A percentile compares a stretch with the other conserved stretches of the same genome.
Conservation (phyloP, 2,113 vertebrate genomes). For the Cochlearius cochlearius region DNA sequence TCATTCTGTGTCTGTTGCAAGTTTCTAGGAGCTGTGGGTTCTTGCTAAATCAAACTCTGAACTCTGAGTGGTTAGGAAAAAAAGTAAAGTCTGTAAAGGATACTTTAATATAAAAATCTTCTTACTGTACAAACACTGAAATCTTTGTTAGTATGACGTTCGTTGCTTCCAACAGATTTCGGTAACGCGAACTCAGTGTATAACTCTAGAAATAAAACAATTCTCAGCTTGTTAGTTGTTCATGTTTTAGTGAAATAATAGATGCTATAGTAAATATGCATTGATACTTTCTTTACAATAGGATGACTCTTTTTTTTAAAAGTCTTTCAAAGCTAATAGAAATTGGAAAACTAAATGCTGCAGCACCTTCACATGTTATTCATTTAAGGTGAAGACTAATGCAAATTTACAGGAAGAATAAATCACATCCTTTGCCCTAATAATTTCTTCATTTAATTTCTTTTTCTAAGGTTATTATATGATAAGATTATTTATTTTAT, state of each 20-base stretch:
- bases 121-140: background rate
- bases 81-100: background rate
- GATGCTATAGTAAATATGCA: background rate
- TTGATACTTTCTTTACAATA: background rate
- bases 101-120: background rate
- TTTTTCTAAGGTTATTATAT: background rate
- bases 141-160: accelerated
- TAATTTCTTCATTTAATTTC: background rate
- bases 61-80: background rate
- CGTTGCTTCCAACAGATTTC: background rate
- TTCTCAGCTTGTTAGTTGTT: background rate
- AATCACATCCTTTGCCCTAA: background rate
- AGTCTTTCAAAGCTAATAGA: background rate
- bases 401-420: background rate
- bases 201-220: background rate
- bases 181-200: background rate
- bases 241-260: background rate
- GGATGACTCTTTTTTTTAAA: background rate
- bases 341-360: background rate
- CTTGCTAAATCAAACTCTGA: background rate
- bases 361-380: background rate
- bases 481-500: background rate
- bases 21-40: background rate
- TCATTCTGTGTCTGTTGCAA: background rate
- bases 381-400: background rate